phyloP scores from a whole-genome alignment of 2,113 vertebrate species.

The Tilapia sparmanii region DNA sequence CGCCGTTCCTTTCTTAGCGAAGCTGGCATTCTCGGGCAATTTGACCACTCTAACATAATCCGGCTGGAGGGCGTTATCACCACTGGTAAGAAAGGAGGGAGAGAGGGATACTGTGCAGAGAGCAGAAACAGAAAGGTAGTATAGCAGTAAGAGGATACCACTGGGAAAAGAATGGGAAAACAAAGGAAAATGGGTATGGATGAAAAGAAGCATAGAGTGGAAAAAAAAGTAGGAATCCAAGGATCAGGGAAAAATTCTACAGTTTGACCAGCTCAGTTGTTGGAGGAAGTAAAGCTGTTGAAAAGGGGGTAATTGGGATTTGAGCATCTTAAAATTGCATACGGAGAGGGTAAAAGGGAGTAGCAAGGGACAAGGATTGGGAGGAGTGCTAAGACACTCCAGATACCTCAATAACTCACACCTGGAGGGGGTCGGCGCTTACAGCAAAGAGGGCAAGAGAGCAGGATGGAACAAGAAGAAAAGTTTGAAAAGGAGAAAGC shows the following conservation, averaged over 20 bases:
- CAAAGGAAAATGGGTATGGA: neutral
- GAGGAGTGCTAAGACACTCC: neutral
- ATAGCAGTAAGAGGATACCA: neutral
- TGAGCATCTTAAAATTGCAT: neutral
- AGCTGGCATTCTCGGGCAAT: constrained; percentile 90
- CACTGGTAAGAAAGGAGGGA: constrained; percentile 69
- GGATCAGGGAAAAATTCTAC: neutral
- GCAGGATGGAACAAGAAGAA: neutral
- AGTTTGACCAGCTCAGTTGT: neutral
- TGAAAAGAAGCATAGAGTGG: neutral
- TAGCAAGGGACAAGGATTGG: neutral
- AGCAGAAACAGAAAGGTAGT: neutral
- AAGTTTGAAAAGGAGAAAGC: neutral
- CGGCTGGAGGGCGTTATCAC: constrained; percentile 92
- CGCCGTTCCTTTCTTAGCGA: constrained; percentile 82
- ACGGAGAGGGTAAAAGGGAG: neutral
- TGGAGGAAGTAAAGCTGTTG: neutral
- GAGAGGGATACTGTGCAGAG: neutral
- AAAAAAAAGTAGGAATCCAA: neutral
- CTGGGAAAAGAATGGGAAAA: neutral
- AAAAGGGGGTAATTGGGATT: neutral
- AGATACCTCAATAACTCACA: constrained; percentile 20
- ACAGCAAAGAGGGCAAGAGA: neutral
- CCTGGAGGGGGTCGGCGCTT: constrained; percentile 15
- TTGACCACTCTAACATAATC: constrained; percentile 88